These are phyloP conservation scores for Drosophila koepferae DNA, from an alignment of 2,888 invertebrate species.

Conservation along the genomic window DNA sequence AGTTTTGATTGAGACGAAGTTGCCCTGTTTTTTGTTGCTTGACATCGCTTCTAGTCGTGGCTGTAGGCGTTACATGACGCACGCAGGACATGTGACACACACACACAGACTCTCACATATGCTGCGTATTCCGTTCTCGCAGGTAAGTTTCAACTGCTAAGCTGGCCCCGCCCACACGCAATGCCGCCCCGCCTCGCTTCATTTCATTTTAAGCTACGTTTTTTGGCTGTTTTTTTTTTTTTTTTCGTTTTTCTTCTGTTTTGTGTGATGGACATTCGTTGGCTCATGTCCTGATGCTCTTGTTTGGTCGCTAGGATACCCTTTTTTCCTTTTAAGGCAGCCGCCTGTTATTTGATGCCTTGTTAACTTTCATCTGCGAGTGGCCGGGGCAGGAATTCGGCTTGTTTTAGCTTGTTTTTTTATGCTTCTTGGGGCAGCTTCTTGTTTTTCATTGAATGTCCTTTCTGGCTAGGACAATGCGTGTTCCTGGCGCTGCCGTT, in stretches of 20 bases:
- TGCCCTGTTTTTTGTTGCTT: conserved; percentile 31
- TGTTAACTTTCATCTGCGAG: conserved; percentile 73
- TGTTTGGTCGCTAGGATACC: conserved; percentile 73
- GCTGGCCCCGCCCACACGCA: conserved; percentile 39
- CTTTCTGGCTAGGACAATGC: conserved; percentile 64
- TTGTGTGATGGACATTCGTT: conserved; percentile 48
- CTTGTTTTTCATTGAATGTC: conserved; percentile 64
- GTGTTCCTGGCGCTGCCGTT: conserved; percentile 34
- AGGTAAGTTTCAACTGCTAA: conserved; percentile 45
- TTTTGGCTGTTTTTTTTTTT: conserved; percentile 8
- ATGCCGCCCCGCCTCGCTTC: conserved; percentile 6
- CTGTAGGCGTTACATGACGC: conserved; percentile 53
- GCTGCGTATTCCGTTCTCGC: conserved; percentile 12
- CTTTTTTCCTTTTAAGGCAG: conserved; percentile 69
- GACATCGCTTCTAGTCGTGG: conserved; percentile 35
- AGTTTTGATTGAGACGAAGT: conserved; percentile 43
- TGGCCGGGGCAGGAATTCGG: conserved; percentile 45
- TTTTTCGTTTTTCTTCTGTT: conserved; percentile 15
- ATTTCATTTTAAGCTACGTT: conserved; percentile 53
- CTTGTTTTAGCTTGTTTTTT: conserved; percentile 57
- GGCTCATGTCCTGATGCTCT: conserved; percentile 37
- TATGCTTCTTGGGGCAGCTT: conserved; percentile 25
- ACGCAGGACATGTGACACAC: conserved; percentile 41
- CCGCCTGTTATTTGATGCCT: conserved; percentile 77
- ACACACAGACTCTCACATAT: background rate